phyloP scores from a whole-genome alignment of 2,888 invertebrate species.

The Drosophila fulvimacula region DNA sequence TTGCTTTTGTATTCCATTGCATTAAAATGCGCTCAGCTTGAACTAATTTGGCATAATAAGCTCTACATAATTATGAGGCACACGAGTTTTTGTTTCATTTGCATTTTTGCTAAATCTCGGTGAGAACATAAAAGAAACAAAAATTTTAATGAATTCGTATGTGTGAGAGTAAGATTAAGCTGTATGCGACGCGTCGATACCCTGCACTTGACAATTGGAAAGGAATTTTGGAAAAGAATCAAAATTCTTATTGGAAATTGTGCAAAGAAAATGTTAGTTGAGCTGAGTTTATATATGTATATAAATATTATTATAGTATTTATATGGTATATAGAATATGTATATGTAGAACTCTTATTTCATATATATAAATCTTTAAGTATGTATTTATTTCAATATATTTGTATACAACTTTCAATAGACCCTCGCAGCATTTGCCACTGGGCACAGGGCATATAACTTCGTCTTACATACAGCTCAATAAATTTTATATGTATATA shows the following conservation, averaged over 20 bases:
- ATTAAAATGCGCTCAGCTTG: constrained; percentile 26
- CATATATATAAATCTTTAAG: background rate
- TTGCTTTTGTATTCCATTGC: constrained; percentile 10
- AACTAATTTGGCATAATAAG: constrained; percentile 71
- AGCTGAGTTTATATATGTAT: background rate
- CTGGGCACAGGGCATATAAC: background rate
- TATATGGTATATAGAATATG: background rate
- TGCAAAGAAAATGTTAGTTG: background rate
- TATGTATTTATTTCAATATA: background rate
- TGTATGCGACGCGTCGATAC: background rate
- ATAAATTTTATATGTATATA: background rate
- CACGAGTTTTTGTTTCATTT: constrained; percentile 38
- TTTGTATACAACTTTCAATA: background rate
- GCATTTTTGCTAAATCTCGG: constrained; percentile 31
- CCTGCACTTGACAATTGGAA: background rate
- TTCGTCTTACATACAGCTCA: background rate
- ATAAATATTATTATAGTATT: background rate
- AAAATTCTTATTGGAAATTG: background rate
- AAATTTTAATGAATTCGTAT: background rate
- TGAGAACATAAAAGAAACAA: constrained; percentile 11
- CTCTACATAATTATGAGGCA: constrained; percentile 66
- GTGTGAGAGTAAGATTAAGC: background rate
- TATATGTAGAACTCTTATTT: background rate
- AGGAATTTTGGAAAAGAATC: background rate
- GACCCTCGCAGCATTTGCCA: background rate